These are phyloP conservation scores for Zaprionus kolodkinae DNA, from an alignment of 1,140 invertebrate species.

Conservation along the genomic window DNA sequence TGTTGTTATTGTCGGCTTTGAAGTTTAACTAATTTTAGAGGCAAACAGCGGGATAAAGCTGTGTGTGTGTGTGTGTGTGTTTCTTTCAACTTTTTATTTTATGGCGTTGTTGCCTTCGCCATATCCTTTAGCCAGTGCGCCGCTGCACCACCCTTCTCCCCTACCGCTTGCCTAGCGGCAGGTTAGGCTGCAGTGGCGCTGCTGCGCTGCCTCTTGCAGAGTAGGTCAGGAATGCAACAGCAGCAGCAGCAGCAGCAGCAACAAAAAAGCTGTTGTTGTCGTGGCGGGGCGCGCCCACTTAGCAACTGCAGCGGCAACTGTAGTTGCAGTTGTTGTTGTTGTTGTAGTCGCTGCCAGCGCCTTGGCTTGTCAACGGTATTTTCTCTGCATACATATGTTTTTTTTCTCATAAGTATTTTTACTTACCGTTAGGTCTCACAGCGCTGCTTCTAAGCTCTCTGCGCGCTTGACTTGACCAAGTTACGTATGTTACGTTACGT, in stretches of 20 bases:
- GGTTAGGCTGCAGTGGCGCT: neutral
- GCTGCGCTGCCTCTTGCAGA: conserved; percentile 46
- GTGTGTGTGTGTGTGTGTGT: neutral
- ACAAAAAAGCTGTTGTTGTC: neutral
- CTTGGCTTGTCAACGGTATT: conserved; percentile 38
- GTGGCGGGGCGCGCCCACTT: neutral
- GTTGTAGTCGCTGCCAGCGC: conserved; percentile 46
- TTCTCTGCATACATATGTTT: conserved; percentile 12
- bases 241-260: conserved; percentile 47
- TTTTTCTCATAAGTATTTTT: conserved; percentile 53
- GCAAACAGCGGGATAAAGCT: conserved; percentile 27
- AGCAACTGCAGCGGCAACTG: neutral
- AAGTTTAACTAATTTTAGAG: conserved; percentile 80
- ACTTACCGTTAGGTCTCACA: conserved; percentile 74
- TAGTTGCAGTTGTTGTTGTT: conserved; percentile 38
- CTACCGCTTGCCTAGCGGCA: neutral
- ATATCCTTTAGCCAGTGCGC: conserved; percentile 66
- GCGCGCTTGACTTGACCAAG: conserved; percentile 57
- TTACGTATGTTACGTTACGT: conserved; percentile 12
- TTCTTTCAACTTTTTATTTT: conserved; percentile 33
- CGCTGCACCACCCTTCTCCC: neutral
- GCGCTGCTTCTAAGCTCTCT: conserved; percentile 51
- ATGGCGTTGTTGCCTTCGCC: conserved; percentile 52
- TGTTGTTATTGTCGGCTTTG: conserved; percentile 56
- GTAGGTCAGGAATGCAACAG: conserved; percentile 78